Percentiles rank a stretch among this genome's conserved stretches.
phyloP scores from a whole-genome alignment of 2,888 invertebrate species.

The Empis stercorea region DNA sequence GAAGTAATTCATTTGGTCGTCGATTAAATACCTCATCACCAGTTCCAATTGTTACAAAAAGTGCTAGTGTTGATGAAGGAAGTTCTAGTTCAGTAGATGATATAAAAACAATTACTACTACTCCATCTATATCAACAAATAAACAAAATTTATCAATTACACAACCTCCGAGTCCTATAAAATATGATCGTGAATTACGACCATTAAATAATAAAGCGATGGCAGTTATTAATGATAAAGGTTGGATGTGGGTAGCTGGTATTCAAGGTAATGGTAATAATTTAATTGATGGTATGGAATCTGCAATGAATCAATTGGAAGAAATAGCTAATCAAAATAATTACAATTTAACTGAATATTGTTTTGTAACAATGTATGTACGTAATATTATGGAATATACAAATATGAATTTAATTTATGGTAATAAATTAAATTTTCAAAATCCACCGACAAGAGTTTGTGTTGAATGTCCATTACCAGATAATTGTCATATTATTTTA shows the following conservation, averaged over 20 bases:
- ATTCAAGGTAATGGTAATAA: conserved; percentile 57
- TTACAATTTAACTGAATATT: conserved; percentile 49
- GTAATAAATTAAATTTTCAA: conserved; percentile 53
- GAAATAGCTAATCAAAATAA: conserved; percentile 25
- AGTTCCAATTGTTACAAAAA: conserved; percentile 35
- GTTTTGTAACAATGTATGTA: conserved; percentile 73
- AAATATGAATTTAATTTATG: conserved; percentile 64
- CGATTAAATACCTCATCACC: conserved; percentile 27
- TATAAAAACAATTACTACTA: not conserved
- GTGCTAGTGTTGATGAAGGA: conserved; percentile 35
- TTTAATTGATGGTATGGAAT: conserved; percentile 50
- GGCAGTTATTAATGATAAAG: conserved; percentile 54
- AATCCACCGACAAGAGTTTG: conserved; percentile 82
- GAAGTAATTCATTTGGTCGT: conserved; percentile 35
- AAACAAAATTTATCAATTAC: conserved; percentile 14
- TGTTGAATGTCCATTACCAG: conserved; percentile 63
- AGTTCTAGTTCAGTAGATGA: conserved; percentile 8
- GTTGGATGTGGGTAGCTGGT: conserved; percentile 77
- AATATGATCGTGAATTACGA: conserved; percentile 44
- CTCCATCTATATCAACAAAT: not conserved
- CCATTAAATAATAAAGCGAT: conserved; percentile 48
- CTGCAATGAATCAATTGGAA: conserved; percentile 64
- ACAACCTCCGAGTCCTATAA: conserved; percentile 36
- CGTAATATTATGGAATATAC: conserved; percentile 69
- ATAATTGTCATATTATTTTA: conserved; percentile 57